These are phyloP conservation scores for Planococcus citri DNA, from an alignment of 1,140 invertebrate genomes.

Conservation along the genomic window DNA sequence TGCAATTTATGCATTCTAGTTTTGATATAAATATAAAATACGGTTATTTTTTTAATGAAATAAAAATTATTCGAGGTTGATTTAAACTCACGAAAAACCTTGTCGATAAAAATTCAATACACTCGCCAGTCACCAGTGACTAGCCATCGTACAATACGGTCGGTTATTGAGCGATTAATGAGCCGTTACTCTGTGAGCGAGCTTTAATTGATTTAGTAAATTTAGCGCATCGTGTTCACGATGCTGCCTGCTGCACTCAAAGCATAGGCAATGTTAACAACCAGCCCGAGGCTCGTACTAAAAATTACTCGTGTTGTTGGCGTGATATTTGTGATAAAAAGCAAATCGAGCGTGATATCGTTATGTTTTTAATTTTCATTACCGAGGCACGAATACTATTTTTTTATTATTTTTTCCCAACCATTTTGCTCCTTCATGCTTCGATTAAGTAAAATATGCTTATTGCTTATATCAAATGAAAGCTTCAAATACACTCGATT, in stretches of 20 bases:
- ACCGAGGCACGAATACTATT: background rate
- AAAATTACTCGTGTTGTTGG: background rate
- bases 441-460: too few species aligned
- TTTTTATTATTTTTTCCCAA: too few species aligned
- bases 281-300: background rate
- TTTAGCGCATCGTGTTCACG: constrained; percentile 1
- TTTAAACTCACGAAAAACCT: too few species aligned
- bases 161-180: background rate
- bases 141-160: too few species aligned
- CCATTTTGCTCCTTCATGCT: too few species aligned
- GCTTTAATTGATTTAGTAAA: background rate
- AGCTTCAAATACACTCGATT: too few species aligned
- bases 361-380: constrained; percentile 1
- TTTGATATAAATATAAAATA: too few species aligned
- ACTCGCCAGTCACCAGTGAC: too few species aligned
- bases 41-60: too few species aligned
- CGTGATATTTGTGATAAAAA: background rate
- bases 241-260: background rate
- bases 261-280: background rate
- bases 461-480: too few species aligned
- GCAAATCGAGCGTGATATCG: background rate
- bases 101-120: background rate
- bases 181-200: background rate
- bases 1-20: too few species aligned
- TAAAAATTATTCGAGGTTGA: too few species aligned